Evolutionary conservation across 2,888 invertebrate genomes (phyloP).

Genomic region (Eretmocerus hayati): DNA sequence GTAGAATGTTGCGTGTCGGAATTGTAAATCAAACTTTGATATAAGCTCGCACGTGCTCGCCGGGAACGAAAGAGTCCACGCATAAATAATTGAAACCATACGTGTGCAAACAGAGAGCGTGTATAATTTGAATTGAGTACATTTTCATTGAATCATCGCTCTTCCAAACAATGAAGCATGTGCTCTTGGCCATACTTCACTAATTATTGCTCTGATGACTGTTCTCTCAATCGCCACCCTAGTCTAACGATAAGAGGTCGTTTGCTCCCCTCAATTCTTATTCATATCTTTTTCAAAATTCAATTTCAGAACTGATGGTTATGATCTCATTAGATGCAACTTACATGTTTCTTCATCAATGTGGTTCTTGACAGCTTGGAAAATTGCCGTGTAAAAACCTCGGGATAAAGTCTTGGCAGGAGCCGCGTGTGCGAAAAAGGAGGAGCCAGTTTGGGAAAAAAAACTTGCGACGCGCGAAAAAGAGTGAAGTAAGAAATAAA

Average conservation of each 20-base stretch:
- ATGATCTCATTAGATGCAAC: neutral
- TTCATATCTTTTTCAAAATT: neutral
- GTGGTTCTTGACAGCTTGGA: no score
- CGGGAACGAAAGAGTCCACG: neutral
- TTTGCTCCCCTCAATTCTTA: neutral
- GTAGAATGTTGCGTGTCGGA: neutral
- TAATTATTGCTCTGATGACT: no score
- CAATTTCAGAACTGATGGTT: neutral
- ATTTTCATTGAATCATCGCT: conserved; percentile 15
- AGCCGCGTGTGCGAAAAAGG: neutral
- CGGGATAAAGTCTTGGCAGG: no score
- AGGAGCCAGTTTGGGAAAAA: neutral
- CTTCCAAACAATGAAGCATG: conserved; percentile 9
- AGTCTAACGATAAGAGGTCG: neutral
- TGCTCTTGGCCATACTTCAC: no score
- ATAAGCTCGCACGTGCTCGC: neutral
- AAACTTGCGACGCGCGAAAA: neutral
- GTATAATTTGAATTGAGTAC: neutral
- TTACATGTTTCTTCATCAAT: neutral
- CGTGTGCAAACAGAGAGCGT: neutral
- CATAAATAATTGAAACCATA: conserved; percentile 10
- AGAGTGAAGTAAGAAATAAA: neutral
- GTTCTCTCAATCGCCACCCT: neutral
- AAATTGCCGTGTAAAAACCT: no score
- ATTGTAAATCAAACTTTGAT: conserved; percentile 5